A percentile compares a stretch with the other conserved stretches of the same genome.
These are phyloP conservation scores for Salvelinus alpinus DNA, from an alignment of 2,113 vertebrate genomes.

Conservation along the genomic window DNA sequence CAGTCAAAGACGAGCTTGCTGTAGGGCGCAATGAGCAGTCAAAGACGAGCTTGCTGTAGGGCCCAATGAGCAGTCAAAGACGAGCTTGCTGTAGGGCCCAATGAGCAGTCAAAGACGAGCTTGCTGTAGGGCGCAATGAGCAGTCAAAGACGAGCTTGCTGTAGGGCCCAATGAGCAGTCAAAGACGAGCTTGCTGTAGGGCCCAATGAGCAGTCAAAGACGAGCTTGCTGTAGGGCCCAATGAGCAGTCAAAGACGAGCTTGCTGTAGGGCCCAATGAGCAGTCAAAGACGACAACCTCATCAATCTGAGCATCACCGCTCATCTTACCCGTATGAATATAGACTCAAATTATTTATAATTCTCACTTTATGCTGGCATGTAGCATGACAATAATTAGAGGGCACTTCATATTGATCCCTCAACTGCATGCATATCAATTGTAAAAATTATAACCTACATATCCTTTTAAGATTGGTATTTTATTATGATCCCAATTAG, in stretches of 20 bases:
- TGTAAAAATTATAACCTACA: conserved; percentile 60
- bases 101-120: too few species aligned
- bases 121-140: too few species aligned
- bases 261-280: conserved; percentile 40
- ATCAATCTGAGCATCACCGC: conserved; percentile 56
- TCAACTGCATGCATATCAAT: conserved; percentile 54
- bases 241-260: conserved; percentile 28
- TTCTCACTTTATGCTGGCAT: conserved; percentile 61
- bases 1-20: neutral
- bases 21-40: too few species aligned
- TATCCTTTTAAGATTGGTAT: conserved; percentile 10
- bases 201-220: too few species aligned
- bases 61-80: too few species aligned
- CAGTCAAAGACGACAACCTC: conserved; percentile 17
- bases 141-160: too few species aligned
- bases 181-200: too few species aligned
- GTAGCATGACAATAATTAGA: conserved; percentile 58
- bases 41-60: too few species aligned
- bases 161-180: too few species aligned
- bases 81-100: too few species aligned
- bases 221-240: too few species aligned
- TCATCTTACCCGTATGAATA: conserved; percentile 80
- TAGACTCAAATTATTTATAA: conserved; percentile 55
- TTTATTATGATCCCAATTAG: conserved; percentile 40
- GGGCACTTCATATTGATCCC: conserved; percentile 45